Percentiles rank a stretch among this genome's conserved stretches.
These are phyloP conservation scores for Corythaeola cristata DNA, from an alignment of 2,113 vertebrate species.

Conservation along the genomic window DNA sequence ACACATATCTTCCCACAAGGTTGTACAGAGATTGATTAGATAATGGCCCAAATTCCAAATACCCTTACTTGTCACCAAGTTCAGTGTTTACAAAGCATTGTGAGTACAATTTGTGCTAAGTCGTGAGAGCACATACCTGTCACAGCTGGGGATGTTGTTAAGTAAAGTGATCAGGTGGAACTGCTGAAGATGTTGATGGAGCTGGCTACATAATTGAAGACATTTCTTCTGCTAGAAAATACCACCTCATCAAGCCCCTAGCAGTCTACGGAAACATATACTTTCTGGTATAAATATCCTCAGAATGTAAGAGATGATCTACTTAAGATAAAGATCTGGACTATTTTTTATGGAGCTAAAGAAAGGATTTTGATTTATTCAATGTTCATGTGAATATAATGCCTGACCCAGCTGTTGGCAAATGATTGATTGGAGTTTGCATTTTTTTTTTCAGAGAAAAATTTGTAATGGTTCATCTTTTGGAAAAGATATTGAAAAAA, in stretches of 20 bases:
- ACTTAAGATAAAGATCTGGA: not conserved
- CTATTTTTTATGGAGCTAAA: not conserved
- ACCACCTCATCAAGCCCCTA: not conserved
- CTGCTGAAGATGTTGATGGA: not conserved
- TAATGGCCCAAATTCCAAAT: not conserved
- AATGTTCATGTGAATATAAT: not conserved
- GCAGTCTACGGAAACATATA: not conserved
- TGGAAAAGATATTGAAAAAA: not conserved
- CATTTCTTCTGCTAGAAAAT: not conserved
- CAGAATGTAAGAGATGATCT: not conserved
- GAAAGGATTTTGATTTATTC: not conserved
- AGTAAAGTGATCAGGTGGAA: not conserved
- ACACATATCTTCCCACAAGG: not conserved
- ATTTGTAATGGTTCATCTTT: not conserved
- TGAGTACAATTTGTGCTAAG: not conserved
- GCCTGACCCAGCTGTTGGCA: not conserved
- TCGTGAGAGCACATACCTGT: not conserved
- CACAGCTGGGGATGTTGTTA: not conserved
- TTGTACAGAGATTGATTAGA: not conserved
- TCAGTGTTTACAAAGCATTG: not conserved
- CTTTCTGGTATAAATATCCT: not conserved
- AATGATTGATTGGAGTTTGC: not conserved
- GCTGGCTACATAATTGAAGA: not conserved
- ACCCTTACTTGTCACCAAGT: not conserved
- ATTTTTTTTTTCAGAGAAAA: not conserved